Conservation (phyloP, 2,888 invertebrate genomes). For the Emmelina monodactyla region DNA sequence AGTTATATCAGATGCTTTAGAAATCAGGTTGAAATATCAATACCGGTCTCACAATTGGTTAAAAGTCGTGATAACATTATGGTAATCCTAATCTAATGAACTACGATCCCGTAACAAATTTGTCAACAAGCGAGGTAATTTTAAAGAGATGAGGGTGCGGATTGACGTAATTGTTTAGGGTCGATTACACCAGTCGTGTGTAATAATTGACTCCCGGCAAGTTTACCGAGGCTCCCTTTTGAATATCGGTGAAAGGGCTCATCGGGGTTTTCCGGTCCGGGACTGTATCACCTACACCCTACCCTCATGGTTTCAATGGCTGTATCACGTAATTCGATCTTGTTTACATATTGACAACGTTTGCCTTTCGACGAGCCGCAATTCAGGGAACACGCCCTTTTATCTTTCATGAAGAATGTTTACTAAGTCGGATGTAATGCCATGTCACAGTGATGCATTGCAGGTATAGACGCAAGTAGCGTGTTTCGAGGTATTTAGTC, state of each 20-base stretch:
- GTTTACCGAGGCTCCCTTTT: conserved; percentile 21
- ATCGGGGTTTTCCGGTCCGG: neutral
- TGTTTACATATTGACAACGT: conserved; percentile 1
- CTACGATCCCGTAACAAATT: conserved; percentile 1
- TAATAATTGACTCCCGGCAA: conserved; percentile 48
- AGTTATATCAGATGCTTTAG: neutral
- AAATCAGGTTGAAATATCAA: neutral
- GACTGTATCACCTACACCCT: neutral
- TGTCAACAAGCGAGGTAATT: conserved; percentile 36
- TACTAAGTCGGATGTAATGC: conserved; percentile 5
- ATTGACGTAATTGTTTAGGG: conserved; percentile 53
- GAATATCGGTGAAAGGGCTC: conserved; percentile 23
- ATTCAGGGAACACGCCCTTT: too few species aligned
- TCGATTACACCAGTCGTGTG: conserved; percentile 42
- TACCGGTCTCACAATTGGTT: neutral
- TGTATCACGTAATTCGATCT: neutral
- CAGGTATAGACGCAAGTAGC: conserved; percentile 32
- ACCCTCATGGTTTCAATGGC: neutral
- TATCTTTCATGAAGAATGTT: too few species aligned
- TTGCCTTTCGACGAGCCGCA: too few species aligned
- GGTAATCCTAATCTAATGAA: neutral
- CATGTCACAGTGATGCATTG: conserved; percentile 43
- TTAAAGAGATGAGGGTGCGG: conserved; percentile 34
- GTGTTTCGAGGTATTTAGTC: conserved; percentile 26
- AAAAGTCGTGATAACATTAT: neutral